Evolutionary conservation across 2,797 vertebrate species (phyloP).

Genomic region (Gallinago solitaria): DNA sequence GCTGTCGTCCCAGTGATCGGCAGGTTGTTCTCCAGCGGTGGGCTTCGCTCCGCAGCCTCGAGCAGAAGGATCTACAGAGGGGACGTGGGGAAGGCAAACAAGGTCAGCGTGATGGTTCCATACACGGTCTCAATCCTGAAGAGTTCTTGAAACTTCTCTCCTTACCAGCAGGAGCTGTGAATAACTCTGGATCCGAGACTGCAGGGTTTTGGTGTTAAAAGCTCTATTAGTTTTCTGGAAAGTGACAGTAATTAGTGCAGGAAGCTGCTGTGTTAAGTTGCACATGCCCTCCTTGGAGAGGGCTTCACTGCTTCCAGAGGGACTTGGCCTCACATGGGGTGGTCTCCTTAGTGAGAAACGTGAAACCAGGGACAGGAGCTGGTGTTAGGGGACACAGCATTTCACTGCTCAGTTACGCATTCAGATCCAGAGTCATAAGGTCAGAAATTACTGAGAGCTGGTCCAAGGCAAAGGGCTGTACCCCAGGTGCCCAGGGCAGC

Average conservation of each 20-base stretch:
- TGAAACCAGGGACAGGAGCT: not conserved
- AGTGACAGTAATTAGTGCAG: not conserved
- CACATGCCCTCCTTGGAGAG: not conserved
- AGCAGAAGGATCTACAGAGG: constrained; percentile 75
- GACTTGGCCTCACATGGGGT: accelerated
- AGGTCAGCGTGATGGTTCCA: not conserved
- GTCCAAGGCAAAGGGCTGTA: not conserved
- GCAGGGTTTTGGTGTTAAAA: not conserved
- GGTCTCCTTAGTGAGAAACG: not conserved
- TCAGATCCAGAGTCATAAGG: not conserved
- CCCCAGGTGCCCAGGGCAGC: not conserved
- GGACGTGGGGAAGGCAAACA: not conserved
- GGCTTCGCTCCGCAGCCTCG: constrained; percentile 66
- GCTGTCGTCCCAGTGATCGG: constrained; percentile 62
- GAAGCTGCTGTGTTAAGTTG: not conserved
- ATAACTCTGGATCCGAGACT: not conserved
- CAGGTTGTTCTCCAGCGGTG: constrained; percentile 72
- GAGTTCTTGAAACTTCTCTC: not conserved
- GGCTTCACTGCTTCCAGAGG: not conserved
- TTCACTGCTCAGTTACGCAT: not conserved
- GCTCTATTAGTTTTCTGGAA: not conserved
- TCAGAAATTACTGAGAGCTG: not conserved
- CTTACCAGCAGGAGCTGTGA: not conserved
- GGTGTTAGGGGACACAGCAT: not conserved
- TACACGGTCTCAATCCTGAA: accelerated